A percentile compares a stretch with the other conserved stretches of the same genome.
Evolutionary conservation across 1,140 invertebrate genomes (phyloP).

Genomic region (Scaptomyza hsui): DNA sequence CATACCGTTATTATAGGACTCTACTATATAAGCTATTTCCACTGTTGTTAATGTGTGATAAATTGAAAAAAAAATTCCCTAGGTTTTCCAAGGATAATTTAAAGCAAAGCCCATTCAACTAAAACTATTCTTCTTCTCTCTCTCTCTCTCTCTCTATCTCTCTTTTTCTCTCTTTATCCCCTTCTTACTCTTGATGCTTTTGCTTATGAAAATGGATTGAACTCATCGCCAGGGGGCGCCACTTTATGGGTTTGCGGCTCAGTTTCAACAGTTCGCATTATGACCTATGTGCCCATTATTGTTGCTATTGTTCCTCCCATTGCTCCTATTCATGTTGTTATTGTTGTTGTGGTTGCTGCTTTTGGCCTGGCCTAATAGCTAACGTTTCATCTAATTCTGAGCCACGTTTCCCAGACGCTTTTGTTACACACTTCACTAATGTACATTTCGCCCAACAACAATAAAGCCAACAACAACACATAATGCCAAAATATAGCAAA

Average conservation of each 20-base stretch:
- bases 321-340: background rate
- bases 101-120: no score
- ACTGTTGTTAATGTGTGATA: no score
- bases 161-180: no score
- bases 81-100: no score
- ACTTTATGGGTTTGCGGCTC: conserved; percentile 31
- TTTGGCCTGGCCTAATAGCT: conserved; percentile 44
- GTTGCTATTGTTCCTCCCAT: conserved; percentile 20
- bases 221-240: conserved; percentile 34
- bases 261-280: conserved; percentile 38
- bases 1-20: no score
- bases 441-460: conserved; percentile 27
- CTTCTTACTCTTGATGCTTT: background rate
- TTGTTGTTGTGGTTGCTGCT: conserved; percentile 7
- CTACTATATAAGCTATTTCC: no score
- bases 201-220: conserved; percentile 45
- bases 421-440: conserved; percentile 49
- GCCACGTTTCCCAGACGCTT: conserved; percentile 29
- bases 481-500: conserved; percentile 45
- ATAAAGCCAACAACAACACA: conserved; percentile 20
- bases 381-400: conserved; percentile 44
- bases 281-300: conserved; percentile 43
- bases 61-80: no score
- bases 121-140: no score
- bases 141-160: background rate